Evolutionary conservation across 2,888 invertebrate species (phyloP), one percentile per base, ranked within the genome.

Genomic region (Luperina testacea): DNA sequence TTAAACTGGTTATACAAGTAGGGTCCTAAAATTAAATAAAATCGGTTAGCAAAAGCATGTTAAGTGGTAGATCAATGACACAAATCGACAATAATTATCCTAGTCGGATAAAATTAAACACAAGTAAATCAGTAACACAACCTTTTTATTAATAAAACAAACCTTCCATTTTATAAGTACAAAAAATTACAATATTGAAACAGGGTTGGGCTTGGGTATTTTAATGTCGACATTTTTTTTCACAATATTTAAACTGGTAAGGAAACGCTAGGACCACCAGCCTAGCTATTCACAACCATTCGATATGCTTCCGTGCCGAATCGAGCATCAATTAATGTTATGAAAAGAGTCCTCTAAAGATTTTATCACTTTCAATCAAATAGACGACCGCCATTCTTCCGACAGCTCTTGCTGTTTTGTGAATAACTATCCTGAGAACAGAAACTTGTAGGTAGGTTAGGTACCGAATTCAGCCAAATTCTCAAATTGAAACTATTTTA

Each of bases 121-220:
- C 68, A 65, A 65, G 1, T 57, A 15, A n/a, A 42, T 67, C 32
- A 48, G 59, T 67, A 61, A 78, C 63, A 78, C 71, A 72, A 72
- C 71, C 48, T n/a, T 78, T 78, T 79, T 78, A 78, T 78, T 78
- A 77, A 15, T 45, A 71, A 76, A 81, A 75, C 71, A 80, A 42
- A 68, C 17, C 24, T n/a, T 70, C 67, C 72, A 70, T 57, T 81
- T 65, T 57, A 59, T 17, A 68, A 81, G 75, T 80, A 78, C 61
- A 81, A 71, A 81, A 80, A 64, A 61, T 27, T 80, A 80, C 59
- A 27, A 38, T 75, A 32, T n/a, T 75, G 67, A 9, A 24, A 6
- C 9, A 57, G 11, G 32, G 13, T 51, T 2, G 38, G 42, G n/a
- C 53, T 51, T 17, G 17, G 45, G 2, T 2, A 45, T 45, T 45